Base-by-base conservation (phyloP, 2,797 vertebrate genomes). In the Gymnodraco acuticeps region DNA sequence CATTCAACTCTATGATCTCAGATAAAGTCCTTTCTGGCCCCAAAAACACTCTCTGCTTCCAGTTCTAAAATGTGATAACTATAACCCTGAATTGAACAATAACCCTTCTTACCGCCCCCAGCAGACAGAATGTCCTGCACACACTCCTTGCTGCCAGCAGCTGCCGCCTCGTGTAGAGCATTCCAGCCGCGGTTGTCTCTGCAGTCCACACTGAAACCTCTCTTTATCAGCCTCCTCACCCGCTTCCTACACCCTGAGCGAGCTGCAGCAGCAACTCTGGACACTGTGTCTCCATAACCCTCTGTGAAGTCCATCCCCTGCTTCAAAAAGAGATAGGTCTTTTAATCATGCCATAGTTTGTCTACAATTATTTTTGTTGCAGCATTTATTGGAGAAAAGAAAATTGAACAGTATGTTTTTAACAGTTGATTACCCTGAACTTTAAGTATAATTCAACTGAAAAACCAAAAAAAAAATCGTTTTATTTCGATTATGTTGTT, bases 161-260 rank as follows among this genome's bases (percentile, higher is more conserved):
- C 96, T 0, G 97, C 96, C 0, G 97, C 97, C 87, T 99, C 98
- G 0, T 99, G 98, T 78, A 99, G 93, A 0, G 98, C 94, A 71
- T 90, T 93, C 98, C 98, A 99, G 10, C 98, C 96, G 9, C 98
- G 95, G 93, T 99, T 99, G 89, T 99, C 98, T 0, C 94, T 91
- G 47, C 95, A 88, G 75, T 99, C 96, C 1, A 95, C 23, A 0
- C 95, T 95, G 82, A 86, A 94, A 0, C 97, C 96, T 17, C 92
- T 88, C 74, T 64, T 89, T 1, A 99, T 95, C n/a, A 99, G 93
- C 43, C 90, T 92, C 89, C 90, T 94, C 77, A 99, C 75, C 41
- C 73, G 82, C 84, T 86, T 89, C 66, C 81, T 58, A 0, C 95
- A 86, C 59, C 96, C 96, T 2, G 94, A 82, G 2, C 97, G 95